Conservation (phyloP, 2,797 vertebrate species). For the Rhabdophis nuchalis region DNA sequence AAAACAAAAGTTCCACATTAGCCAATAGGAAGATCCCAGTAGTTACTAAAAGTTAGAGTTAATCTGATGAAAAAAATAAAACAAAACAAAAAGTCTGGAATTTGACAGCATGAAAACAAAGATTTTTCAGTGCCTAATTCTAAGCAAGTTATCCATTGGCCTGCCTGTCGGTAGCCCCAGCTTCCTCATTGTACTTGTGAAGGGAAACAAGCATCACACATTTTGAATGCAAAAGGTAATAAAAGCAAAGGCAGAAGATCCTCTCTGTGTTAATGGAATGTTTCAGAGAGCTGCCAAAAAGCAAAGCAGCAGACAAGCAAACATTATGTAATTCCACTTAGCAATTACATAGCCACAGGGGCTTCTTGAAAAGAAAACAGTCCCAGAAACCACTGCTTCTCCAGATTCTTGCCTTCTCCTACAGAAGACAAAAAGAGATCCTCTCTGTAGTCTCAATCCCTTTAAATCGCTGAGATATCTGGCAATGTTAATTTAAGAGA, state of each 20-base stretch:
- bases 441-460: neutral
- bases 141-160: neutral
- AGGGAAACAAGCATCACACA: neutral
- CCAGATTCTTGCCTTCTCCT: neutral
- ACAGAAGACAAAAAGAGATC: neutral
- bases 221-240: neutral
- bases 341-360: conserved; percentile 14
- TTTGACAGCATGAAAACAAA: neutral
- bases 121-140: no score
- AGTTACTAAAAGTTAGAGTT: neutral
- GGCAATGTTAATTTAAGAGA: neutral
- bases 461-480: neutral
- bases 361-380: neutral
- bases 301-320: neutral
- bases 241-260: neutral
- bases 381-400: neutral
- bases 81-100: neutral
- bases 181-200: neutral
- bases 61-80: neutral
- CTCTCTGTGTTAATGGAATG: neutral
- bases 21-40: neutral
- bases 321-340: conserved; percentile 24
- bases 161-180: no score
- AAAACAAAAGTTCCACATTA: neutral
- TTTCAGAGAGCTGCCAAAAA: conserved; percentile 11